phyloP scores from a whole-genome alignment of 37 sponge, comb jelly and placozoan genomes.

The Beroe forskalii region DNA sequence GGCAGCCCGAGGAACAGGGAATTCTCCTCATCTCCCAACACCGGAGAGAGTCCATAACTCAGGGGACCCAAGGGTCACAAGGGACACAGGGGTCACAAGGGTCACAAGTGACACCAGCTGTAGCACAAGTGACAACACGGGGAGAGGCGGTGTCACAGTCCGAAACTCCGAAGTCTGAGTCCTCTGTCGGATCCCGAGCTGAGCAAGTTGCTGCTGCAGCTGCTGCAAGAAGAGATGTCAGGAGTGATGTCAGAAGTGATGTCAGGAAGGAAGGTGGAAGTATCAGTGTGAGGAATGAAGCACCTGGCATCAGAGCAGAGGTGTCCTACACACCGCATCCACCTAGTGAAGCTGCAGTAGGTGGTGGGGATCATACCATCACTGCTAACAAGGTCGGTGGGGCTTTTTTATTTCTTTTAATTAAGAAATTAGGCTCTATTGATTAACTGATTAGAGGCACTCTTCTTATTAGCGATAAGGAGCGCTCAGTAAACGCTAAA shows the following conservation, averaged over 20 bases:
- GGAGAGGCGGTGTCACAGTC: too few species aligned
- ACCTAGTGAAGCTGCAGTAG: too few species aligned
- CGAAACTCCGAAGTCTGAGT: background rate
- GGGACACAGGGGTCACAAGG: background rate
- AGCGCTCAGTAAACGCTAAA: too few species aligned
- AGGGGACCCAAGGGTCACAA: background rate
- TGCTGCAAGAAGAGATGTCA: background rate
- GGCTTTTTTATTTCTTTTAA: too few species aligned
- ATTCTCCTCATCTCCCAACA: background rate
- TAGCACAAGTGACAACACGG: too few species aligned
- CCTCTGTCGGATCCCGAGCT: background rate
- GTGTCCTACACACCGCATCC: too few species aligned
- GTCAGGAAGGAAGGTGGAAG: background rate
- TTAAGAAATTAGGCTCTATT: too few species aligned
- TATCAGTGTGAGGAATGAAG: background rate
- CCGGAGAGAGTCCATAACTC: background rate
- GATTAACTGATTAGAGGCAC: too few species aligned
- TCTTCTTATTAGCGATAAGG: too few species aligned
- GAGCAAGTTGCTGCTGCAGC: background rate
- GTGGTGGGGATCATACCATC: too few species aligned
- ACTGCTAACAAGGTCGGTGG: too few species aligned
- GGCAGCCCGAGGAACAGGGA: background rate
- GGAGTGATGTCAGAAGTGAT: background rate
- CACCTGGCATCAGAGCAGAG: too few species aligned
- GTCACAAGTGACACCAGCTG: background rate